Evolutionary conservation across 2,113 vertebrate species (phyloP), one percentile per base, ranked within the genome.

Genomic region (Lasiurus borealis): DNA sequence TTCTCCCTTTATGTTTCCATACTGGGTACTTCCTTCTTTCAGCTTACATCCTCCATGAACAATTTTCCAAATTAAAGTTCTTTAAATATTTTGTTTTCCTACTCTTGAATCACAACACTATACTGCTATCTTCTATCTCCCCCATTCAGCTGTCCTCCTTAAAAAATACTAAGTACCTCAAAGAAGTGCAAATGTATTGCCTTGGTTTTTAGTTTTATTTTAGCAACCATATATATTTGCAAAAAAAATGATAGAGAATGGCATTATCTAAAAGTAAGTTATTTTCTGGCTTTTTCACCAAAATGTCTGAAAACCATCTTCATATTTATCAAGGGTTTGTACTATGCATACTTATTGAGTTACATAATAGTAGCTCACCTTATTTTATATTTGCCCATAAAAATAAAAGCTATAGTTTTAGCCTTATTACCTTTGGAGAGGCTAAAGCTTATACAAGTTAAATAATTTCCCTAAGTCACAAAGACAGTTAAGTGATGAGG

Each of bases 231-330:
- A 13, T 2, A 54, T 54, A 44, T 19, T 68, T 84, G 31, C 6
- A 88, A 48, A 64, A 62, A 40, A 62, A 48, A 34, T 40, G 14
- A 54, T 72, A 68, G 6, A 69, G 31, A 90, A 54, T 44, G 2
- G 27, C 3, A 27, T 69, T 52, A 88, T 72, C 68, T 81, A 76
- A 90, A 80, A 86, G 25, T 15, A 34, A 91, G 6, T 59, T 84
- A n/a, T 80, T 87, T 87, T 54, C 21, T 76, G 62, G 8, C 3
- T 46, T 81, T 94, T 72, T 66, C 46, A 66, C 21, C 19, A 73
- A 84, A 96, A 87, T 50, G 25, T 84, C 25, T 95, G 34, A 95
- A 93, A 73, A 48, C 36, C 13, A 76, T 54, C 25, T 90, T 77
- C 13, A 12, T 44, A 68, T 66, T 77, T 72, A 73, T 73, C 4